Evolutionary conservation across 2,797 vertebrate genomes (phyloP).

Genomic region (Hyperoplus immaculatus): DNA sequence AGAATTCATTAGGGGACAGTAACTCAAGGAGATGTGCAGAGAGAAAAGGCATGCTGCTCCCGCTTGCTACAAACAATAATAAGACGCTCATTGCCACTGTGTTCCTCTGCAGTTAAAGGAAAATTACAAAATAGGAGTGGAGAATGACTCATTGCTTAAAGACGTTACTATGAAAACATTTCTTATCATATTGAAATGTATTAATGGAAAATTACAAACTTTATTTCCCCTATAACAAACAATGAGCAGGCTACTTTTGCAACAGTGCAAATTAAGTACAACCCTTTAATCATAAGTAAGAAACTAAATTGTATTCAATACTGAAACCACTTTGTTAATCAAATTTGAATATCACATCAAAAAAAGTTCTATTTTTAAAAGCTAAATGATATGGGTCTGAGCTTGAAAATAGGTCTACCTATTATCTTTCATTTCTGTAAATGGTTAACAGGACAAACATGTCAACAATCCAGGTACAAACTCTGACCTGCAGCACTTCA

Average conservation of each 20-base stretch:
- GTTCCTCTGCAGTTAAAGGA: slow-evolving; percentile 1
- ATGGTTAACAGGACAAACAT: slow-evolving; percentile 70
- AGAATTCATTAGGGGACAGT: slow-evolving; percentile 55
- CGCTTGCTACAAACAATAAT: slow-evolving; percentile 14
- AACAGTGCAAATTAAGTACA: not conserved
- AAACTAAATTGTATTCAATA: not conserved
- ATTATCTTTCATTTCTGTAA: slow-evolving; percentile 72
- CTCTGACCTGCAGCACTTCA: slow-evolving; percentile 59
- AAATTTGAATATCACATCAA: not conserved
- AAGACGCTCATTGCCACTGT: slow-evolving; percentile 9
- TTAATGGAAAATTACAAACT: not conserved
- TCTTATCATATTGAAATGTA: slow-evolving; percentile 12
- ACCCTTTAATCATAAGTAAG: not conserved
- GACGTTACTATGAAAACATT: too few relatives aligned
- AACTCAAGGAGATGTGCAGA: slow-evolving; percentile 28
- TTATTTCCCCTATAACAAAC: not conserved
- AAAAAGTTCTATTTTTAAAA: not conserved
- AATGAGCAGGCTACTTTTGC: not conserved
- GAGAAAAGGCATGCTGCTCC: slow-evolving; percentile 6
- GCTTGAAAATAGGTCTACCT: slow-evolving; percentile 17
- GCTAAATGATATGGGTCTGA: too few relatives aligned
- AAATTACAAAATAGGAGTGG: too few relatives aligned
- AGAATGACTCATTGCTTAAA: too few relatives aligned
- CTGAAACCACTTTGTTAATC: not conserved
- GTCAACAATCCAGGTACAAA: slow-evolving; percentile 73